Conservation (phyloP, 2,888 invertebrate species). For the Ectobius pallidus region DNA sequence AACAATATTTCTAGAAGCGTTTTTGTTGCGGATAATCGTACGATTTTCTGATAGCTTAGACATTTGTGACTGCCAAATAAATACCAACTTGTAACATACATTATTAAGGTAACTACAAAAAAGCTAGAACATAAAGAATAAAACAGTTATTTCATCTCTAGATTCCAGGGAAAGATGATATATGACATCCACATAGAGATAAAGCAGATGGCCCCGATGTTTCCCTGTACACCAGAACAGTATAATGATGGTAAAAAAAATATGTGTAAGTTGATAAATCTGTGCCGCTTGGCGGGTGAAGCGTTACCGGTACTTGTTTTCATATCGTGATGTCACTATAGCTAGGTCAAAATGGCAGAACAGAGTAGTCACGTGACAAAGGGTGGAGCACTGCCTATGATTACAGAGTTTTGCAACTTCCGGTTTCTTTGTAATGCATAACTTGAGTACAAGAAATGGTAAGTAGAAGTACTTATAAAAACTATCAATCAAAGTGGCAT, state of each 20-base stretch:
- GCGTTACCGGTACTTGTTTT: constrained; percentile 26
- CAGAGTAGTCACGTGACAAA: constrained; percentile 23
- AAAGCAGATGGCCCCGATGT: background rate
- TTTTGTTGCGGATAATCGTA: too few species aligned
- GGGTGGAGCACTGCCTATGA: constrained; percentile 18
- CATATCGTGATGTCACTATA: constrained; percentile 22
- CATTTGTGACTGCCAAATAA: too few species aligned
- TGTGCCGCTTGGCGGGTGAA: constrained; percentile 30
- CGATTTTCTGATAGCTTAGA: too few species aligned
- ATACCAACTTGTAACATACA: too few species aligned
- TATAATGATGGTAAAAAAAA: background rate
- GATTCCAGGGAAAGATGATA: background rate
- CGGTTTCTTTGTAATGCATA: constrained; percentile 25
- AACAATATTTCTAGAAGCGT: too few species aligned
- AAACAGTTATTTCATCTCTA: too few species aligned
- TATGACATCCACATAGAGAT: background rate
- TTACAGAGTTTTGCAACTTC: constrained; percentile 32
- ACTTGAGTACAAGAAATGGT: background rate
- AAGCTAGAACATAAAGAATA: too few species aligned
- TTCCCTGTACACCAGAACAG: background rate
- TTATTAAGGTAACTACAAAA: too few species aligned
- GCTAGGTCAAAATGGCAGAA: constrained; percentile 21
- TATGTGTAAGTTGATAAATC: background rate
- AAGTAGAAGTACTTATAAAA: background rate
- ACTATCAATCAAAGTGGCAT: constrained; percentile 9